Conservation (phyloP, 2,888 invertebrate genomes). For the Amorpha juglandis region DNA sequence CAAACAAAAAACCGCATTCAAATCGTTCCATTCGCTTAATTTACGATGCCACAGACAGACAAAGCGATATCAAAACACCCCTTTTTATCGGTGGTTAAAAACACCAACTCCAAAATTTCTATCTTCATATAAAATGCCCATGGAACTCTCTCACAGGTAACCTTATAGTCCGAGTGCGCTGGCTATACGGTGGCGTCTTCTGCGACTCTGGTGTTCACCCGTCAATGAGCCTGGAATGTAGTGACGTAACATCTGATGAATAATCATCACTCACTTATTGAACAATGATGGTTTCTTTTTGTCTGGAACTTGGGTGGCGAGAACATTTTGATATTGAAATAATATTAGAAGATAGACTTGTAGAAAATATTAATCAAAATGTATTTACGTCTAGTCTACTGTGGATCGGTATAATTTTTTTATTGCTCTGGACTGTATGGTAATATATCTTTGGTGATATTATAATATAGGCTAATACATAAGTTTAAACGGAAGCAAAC, state of each 20-base stretch:
- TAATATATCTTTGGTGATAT: no score
- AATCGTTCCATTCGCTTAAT: no score
- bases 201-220: slow-evolving; percentile 53
- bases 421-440: no score
- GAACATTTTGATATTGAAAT: not conserved
- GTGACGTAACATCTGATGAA: slow-evolving; percentile 28
- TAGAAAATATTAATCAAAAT: not conserved
- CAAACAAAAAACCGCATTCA: no score
- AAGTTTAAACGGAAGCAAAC: no score
- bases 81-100: not conserved
- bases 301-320: slow-evolving; percentile 8
- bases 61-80: no score
- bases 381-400: no score
- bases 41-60: no score
- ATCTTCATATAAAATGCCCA: not conserved
- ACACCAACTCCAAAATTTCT: slow-evolving; percentile 20
- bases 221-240: slow-evolving; percentile 63
- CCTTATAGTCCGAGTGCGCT: slow-evolving; percentile 56
- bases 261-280: slow-evolving; percentile 2
- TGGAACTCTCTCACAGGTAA: slow-evolving; percentile 51
- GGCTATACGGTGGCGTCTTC: slow-evolving; percentile 66
- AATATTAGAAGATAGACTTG: not conserved
- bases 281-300: slow-evolving; percentile 6
- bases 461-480: no score
- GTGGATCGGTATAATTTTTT: no score